These are phyloP conservation scores for Aotus griseimembra DNA, from an alignment of 2,797 vertebrate genomes.

Conservation along the genomic window DNA sequence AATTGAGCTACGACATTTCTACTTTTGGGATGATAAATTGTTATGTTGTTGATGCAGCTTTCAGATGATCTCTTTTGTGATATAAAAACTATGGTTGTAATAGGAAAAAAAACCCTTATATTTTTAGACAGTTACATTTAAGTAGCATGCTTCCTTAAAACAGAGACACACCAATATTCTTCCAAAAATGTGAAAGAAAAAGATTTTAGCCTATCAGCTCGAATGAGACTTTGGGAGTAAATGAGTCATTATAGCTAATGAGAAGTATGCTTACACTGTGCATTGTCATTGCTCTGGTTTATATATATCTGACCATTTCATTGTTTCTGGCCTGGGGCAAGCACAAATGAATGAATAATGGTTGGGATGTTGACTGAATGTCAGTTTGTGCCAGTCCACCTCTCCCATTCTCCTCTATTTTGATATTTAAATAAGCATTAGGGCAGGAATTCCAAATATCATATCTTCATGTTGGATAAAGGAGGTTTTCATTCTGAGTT, in stretches of 20 bases:
- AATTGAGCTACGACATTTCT: background rate
- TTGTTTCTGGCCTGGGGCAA: background rate
- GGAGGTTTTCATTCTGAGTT: slow-evolving; percentile 48
- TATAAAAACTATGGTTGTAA: background rate
- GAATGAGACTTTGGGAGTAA: background rate
- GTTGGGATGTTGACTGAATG: background rate
- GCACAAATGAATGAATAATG: background rate
- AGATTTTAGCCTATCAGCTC: background rate
- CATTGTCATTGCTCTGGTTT: background rate
- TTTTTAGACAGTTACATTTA: slow-evolving; percentile 29
- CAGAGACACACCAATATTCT: background rate
- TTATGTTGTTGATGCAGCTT: background rate
- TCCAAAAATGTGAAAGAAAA: background rate
- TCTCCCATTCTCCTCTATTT: slow-evolving; percentile 17
- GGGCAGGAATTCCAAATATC: slow-evolving; percentile 44
- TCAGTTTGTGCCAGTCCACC: background rate
- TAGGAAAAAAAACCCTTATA: background rate
- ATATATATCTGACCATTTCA: background rate
- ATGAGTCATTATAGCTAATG: background rate
- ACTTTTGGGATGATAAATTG: background rate
- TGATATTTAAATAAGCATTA: slow-evolving; percentile 29
- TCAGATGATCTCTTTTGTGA: background rate
- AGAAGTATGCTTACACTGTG: background rate
- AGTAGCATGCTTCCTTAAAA: background rate
- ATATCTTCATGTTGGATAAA: slow-evolving; percentile 44